phyloP scores from a whole-genome alignment of 2,113 vertebrate genomes.

The Sceloporus undulatus region DNA sequence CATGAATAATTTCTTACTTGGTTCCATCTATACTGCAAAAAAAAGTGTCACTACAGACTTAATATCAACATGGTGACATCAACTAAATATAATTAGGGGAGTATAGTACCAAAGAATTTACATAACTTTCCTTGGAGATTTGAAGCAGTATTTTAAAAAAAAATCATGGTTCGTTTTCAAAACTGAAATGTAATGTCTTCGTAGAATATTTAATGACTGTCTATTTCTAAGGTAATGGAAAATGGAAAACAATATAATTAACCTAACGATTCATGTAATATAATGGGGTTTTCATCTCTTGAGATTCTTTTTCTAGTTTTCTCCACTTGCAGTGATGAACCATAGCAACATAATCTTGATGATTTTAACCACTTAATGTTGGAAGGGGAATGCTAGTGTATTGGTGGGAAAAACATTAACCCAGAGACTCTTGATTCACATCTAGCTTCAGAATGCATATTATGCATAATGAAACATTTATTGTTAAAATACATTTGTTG shows the following conservation, averaged over 20 bases:
- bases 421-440: constrained; percentile 17
- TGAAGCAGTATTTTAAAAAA: background rate
- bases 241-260: constrained; percentile 45
- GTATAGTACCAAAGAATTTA: background rate
- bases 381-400: constrained; percentile 15
- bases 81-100: background rate
- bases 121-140: background rate
- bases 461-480: constrained; percentile 29
- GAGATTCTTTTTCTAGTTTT: constrained; percentile 34
- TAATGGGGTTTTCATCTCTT: constrained; percentile 29
- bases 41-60: background rate
- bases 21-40: background rate
- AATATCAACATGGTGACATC: background rate
- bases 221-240: constrained; percentile 38
- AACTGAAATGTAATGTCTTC: background rate
- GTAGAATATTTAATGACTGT: constrained; percentile 21
- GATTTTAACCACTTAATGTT: background rate
- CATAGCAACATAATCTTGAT: background rate
- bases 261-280: constrained; percentile 59
- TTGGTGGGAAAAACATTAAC: background rate
- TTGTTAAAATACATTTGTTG: background rate
- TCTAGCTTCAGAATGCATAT: constrained; percentile 9
- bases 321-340: background rate
- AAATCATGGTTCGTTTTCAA: background rate
- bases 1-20: background rate